Evolutionary conservation across 2,797 vertebrate genomes (phyloP), one percentile per base, ranked within the genome.

Genomic region (Danio kyathit): DNA sequence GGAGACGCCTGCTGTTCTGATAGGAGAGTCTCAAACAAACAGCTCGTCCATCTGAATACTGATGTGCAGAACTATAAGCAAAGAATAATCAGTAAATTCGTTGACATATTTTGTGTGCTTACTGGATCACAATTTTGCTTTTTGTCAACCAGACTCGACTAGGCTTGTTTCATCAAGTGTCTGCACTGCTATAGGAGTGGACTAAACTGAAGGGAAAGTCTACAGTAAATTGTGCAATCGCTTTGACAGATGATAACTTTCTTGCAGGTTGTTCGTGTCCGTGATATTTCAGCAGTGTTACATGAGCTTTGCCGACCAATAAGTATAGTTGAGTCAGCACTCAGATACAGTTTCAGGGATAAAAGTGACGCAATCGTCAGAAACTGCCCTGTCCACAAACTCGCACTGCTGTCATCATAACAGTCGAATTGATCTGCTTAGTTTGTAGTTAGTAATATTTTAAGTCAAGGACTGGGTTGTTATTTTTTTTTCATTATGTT

Each of bases 341-440:
- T 69, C 60, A 38, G 3, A 57, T 5, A 5, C 46, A 16, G 52
- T 64, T 38, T 46, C 19, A 69, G 54, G 67, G 69, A 59, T 72
- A 38, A 61, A 80, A 81, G 49, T 84, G 83, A 86, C 76, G 78
- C 81, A 84, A 86, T 63, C 4, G 38, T 63, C 21, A 74, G 70
- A 79, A 82, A 81, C 48, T 75, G 48, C 66, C 59, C 49, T 57
- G 56, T 64, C 57, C 29, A 65, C 76, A 49, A 59, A 79, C 44
- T 49, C 17, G 40, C 14, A 7, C 14, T 7, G 21, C 38, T 54
- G 38, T 16, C 16, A 63, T 49, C 16, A 3, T 8, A 12, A 5
- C 71, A 29, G 54, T 29, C 12, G 8, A 57, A 9, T 44, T 16
- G 17, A 74, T 29, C 40, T 9, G 10, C 16, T 60, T 16, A 59